These are phyloP conservation scores for Chaetophractus vellerosus DNA, from an alignment of 2,797 vertebrate species.

Conservation along the genomic window DNA sequence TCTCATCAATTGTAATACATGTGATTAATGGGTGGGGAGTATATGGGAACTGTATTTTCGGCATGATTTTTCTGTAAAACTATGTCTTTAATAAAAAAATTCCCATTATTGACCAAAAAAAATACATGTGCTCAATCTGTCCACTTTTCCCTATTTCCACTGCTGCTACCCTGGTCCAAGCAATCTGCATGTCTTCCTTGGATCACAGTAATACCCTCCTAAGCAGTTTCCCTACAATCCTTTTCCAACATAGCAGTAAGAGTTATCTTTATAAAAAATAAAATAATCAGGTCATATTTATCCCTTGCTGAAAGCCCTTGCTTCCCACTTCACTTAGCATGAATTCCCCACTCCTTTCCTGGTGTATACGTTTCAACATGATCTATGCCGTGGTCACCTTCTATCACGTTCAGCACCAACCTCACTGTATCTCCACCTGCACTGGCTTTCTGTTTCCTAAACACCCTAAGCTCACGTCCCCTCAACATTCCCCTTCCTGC, in stretches of 20 bases:
- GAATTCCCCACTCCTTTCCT: neutral
- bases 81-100: too few species aligned
- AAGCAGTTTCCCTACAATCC: neutral
- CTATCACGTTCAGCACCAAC: neutral
- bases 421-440: neutral
- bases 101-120: too few species aligned
- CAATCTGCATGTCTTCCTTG: neutral
- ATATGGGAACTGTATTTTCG: too few species aligned
- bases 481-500: neutral
- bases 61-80: too few species aligned
- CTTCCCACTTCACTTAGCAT: neutral
- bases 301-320: neutral
- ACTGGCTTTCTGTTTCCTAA: constrained; percentile 8
- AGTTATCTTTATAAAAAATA: constrained; percentile 14
- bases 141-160: neutral
- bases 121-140: neutral
- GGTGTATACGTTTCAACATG: neutral
- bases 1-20: too few species aligned
- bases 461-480: neutral
- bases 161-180: neutral
- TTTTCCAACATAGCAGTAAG: neutral
- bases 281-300: neutral
- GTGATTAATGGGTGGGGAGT: too few species aligned
- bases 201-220: neutral
- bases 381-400: neutral